phyloP scores from a whole-genome alignment of 2,888 invertebrate genomes.

The Cephus pulcher region DNA sequence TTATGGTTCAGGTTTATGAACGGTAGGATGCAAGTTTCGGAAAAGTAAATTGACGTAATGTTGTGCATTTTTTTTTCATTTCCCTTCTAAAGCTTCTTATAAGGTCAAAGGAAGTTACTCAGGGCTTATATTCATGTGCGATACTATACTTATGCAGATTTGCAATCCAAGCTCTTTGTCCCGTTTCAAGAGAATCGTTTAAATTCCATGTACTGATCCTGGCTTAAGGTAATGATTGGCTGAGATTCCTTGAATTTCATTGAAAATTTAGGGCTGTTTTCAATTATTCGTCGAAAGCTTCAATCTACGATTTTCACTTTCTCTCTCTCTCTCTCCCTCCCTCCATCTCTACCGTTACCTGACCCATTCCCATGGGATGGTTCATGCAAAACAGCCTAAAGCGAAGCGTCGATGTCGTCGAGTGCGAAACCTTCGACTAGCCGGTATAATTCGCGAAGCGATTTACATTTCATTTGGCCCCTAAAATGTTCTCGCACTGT shows the following conservation, averaged over 20 bases:
- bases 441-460: background rate
- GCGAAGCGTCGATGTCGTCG: background rate
- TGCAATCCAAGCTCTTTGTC: background rate
- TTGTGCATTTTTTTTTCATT: background rate
- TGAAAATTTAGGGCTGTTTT: background rate
- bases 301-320: constrained; percentile 3
- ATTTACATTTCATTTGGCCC: constrained; percentile 6
- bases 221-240: background rate
- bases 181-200: background rate
- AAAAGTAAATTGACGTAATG: background rate
- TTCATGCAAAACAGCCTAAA: background rate
- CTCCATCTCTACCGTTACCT: background rate
- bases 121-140: background rate
- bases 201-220: background rate
- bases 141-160: background rate
- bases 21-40: too few species aligned
- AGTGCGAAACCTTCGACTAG: background rate
- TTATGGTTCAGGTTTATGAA: background rate
- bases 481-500: background rate
- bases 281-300: background rate
- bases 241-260: background rate
- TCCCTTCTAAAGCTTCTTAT: background rate
- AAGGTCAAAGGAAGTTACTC: background rate
- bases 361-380: background rate
- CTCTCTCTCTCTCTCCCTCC: background rate